Evolutionary conservation across 1,140 invertebrate species (phyloP).

Genomic region (Dendrolimus kikuchii): DNA sequence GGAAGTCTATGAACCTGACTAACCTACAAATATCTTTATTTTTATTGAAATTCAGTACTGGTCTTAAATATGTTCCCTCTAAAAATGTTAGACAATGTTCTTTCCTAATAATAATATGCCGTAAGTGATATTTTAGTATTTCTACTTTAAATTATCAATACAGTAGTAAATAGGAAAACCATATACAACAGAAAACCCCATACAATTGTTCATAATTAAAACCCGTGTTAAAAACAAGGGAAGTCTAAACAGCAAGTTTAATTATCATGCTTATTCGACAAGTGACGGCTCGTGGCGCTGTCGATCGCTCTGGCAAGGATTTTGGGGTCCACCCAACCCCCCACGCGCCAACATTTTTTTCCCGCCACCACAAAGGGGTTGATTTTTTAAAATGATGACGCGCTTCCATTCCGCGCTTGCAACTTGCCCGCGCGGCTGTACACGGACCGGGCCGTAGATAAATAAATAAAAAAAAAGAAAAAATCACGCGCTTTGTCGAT

Average conservation of each 20-base stretch:
- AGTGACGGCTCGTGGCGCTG: slow-evolving; percentile 64
- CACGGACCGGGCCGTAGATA: slow-evolving; percentile 56
- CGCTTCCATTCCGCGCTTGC: slow-evolving; percentile 72
- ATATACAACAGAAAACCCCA: no score
- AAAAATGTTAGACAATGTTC: no score
- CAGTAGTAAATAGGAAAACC: no score
- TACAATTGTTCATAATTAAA: neutral
- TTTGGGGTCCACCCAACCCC: slow-evolving; percentile 49
- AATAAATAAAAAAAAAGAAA: slow-evolving; percentile 65
- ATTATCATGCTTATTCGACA: slow-evolving; percentile 69
- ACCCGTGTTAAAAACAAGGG: slow-evolving; percentile 24
- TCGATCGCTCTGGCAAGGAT: slow-evolving; percentile 67
- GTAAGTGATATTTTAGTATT: no score
- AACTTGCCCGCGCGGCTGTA: slow-evolving; percentile 64
- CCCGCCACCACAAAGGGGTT: slow-evolving; percentile 68
- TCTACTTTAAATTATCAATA: no score
- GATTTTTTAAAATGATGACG: slow-evolving; percentile 75
- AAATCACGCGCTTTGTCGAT: slow-evolving; percentile 57
- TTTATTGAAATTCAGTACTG: no score
- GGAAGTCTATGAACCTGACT: no score
- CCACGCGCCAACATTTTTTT: slow-evolving; percentile 55
- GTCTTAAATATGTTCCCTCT: no score
- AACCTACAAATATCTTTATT: no score
- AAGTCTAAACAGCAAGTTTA: slow-evolving; percentile 58
- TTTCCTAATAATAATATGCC: no score